Conservation (phyloP, 2,113 vertebrate genomes). For the Cyrtonyx montezumae region DNA sequence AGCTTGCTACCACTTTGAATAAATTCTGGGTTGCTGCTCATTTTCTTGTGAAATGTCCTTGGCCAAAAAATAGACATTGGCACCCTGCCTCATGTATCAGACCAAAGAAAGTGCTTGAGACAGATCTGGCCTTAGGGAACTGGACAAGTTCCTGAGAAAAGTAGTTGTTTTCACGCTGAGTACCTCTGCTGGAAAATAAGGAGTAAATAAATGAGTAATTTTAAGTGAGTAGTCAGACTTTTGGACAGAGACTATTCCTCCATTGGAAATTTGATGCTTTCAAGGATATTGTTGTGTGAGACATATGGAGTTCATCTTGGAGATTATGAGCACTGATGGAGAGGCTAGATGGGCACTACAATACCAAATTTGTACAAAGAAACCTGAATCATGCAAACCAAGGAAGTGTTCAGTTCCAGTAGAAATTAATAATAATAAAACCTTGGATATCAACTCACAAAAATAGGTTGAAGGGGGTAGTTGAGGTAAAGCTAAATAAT, state of each 20-base stretch:
- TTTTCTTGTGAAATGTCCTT: conserved; percentile 37
- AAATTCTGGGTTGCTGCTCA: conserved; percentile 29
- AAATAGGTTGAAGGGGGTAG: background rate
- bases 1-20: background rate
- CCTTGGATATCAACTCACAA: background rate
- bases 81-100: background rate
- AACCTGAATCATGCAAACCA: background rate
- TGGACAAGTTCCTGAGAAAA: background rate
- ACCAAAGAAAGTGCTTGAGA: background rate
- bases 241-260: background rate
- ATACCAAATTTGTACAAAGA: background rate
- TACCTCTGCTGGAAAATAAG: background rate
- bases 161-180: background rate
- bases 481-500: background rate
- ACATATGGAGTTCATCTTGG: accelerated
- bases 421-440: background rate
- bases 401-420: background rate
- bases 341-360: background rate
- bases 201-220: background rate
- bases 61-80: background rate
- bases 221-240: background rate
- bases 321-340: background rate
- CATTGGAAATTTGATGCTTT: background rate
- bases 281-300: background rate
- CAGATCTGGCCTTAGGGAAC: background rate